A percentile compares a stretch with the other conserved stretches of the same genome.
phyloP scores from a whole-genome alignment of 2,888 invertebrate species.

The Limnephilus rhombicus region DNA sequence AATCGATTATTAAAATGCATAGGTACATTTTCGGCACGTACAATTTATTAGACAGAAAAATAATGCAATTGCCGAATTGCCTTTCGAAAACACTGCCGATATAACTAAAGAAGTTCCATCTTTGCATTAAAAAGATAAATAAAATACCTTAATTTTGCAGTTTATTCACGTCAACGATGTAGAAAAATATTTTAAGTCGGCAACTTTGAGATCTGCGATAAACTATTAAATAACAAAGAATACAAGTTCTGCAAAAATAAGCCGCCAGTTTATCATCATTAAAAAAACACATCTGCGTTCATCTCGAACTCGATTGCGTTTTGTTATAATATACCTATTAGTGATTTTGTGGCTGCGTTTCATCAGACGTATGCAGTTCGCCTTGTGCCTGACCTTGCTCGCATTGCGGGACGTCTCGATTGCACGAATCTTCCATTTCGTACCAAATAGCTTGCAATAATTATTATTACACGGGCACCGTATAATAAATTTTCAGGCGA shows the following conservation, averaged over 20 bases:
- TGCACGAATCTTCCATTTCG: not conserved
- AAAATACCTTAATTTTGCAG: too few species aligned
- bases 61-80: too few species aligned
- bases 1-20: too few species aligned
- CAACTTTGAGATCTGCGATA: not conserved
- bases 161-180: too few species aligned
- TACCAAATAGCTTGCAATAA: not conserved
- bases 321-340: not conserved
- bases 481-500: not conserved
- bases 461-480: not conserved
- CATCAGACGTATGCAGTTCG: not conserved
- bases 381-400: not conserved
- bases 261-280: not conserved
- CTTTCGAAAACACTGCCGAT: too few species aligned
- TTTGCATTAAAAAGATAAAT: too few species aligned
- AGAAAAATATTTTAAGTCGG: not conserved
- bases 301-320: not conserved
- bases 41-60: too few species aligned
- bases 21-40: too few species aligned
- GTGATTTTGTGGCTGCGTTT: not conserved
- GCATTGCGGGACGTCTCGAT: not conserved
- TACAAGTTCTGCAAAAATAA: not conserved
- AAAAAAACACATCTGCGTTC: not conserved
- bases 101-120: too few species aligned
- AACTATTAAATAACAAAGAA: not conserved